Evolutionary conservation across 2,797 vertebrate genomes (phyloP), one percentile per base, ranked within the genome.

Genomic region (Capromys pilorides): DNA sequence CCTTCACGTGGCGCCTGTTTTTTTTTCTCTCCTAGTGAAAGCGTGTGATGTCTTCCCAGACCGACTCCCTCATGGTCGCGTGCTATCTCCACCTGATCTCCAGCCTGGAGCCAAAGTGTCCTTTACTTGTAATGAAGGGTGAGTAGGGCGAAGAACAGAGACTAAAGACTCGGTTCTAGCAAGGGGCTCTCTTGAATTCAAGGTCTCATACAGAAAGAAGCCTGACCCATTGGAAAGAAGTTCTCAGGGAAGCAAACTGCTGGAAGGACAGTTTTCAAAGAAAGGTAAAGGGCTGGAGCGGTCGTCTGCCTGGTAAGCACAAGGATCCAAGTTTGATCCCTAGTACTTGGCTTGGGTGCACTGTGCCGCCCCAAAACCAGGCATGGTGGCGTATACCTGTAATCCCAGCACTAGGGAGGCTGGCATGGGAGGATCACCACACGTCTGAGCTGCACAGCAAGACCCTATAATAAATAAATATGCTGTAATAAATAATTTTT

Each of bases 81-180:
- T 97, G 21, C 4, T 96, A 2, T 10, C 77, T 64, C 95, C 98
- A 57, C 93, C 21, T 0, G 94, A 92, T 88, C 95, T 96, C 24
- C 86, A 96, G 69, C 81, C 98, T 0, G 97, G 95, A 0, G 97
- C 98, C 59, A 96, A 93, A 83, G 96, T 98, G 62, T 96, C 94
- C 39, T 98, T 98, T 88, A 21, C 94, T 1, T 98, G 98, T 93
- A 19, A 98, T 5, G 6, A 88, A 79, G 98, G 98, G 98, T 98
- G 94, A 61, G 59, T 61, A 28, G 57, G 0, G 26, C 7, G 18
- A 5, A 2, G 11, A 62, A 26, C 14, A 41, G 36, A 93, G 31
- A 71, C 19, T 13, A 75, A 45, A 9, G 31, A 26, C 14, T 28
- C 10, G 49, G 1, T 45, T 16, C 19, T 90, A 16, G 3, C 18